A percentile compares a stretch with the other conserved stretches of the same genome.
These are phyloP conservation scores for Drosophila burlai DNA, from an alignment of 1,140 invertebrate species.

Conservation along the genomic window DNA sequence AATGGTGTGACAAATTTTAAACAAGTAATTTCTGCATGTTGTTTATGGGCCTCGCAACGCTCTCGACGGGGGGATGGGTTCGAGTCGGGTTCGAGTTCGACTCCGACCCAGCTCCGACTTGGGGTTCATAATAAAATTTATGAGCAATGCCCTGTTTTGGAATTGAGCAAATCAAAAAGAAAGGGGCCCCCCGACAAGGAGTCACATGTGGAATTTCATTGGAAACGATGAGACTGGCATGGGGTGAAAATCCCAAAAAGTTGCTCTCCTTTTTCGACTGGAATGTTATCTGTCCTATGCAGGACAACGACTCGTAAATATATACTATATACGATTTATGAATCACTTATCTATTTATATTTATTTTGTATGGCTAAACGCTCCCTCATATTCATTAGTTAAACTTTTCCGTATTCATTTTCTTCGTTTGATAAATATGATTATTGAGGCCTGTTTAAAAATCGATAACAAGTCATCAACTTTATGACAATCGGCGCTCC, in stretches of 20 bases:
- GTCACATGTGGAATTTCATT: constrained; percentile 39
- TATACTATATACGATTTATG: background rate
- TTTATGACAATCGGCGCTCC: constrained; percentile 57
- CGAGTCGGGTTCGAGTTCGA: constrained; percentile 31
- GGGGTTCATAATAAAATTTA: constrained; percentile 81
- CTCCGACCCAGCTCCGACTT: constrained; percentile 2
- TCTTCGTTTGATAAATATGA: constrained; percentile 46
- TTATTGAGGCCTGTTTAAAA: constrained; percentile 77
- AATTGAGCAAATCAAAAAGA: constrained; percentile 47
- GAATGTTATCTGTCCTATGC: constrained; percentile 14
- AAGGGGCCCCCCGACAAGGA: constrained; percentile 12
- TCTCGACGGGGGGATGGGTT: constrained; percentile 67
- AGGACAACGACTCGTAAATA: background rate
- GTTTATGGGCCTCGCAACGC: constrained; percentile 78
- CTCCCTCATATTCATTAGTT: constrained; percentile 11
- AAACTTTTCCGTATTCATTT: constrained; percentile 6
- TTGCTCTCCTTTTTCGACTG: constrained; percentile 38
- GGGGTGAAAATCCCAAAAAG: constrained; percentile 35
- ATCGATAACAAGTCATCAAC: constrained; percentile 83
- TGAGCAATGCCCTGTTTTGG: constrained; percentile 70
- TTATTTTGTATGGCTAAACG: background rate
- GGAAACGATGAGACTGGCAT: constrained; percentile 19
- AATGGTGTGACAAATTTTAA: constrained; percentile 84
- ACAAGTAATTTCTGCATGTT: constrained; percentile 84
- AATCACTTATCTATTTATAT: background rate